Percentiles rank a stretch among this genome's conserved stretches.
Conservation (phyloP, 2,113 vertebrate species). For the Ovis aries region ARS-UI_Ramb_v3.0 NC_056067.1:19032501-19033000, state of each 20-base stretch:
- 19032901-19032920: neutral
- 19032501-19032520: neutral
- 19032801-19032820: neutral
- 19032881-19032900: neutral
- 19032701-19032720: neutral
- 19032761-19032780: accelerated
- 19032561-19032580: neutral
- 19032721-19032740: no score
- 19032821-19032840: neutral
- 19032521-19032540: neutral
- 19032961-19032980: neutral
- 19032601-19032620: neutral
- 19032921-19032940: neutral
- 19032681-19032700: neutral
- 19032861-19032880: neutral
- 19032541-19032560: neutral
- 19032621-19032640: accelerated
- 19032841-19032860: neutral
- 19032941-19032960: accelerated
- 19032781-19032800: neutral
- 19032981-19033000: neutral
- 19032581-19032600: neutral
- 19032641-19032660: neutral
- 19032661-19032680: neutral
- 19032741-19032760: neutral